Evolutionary conservation across 2,888 invertebrate genomes (phyloP).

Genomic region (Caenorhabditis wallacei): DNA sequence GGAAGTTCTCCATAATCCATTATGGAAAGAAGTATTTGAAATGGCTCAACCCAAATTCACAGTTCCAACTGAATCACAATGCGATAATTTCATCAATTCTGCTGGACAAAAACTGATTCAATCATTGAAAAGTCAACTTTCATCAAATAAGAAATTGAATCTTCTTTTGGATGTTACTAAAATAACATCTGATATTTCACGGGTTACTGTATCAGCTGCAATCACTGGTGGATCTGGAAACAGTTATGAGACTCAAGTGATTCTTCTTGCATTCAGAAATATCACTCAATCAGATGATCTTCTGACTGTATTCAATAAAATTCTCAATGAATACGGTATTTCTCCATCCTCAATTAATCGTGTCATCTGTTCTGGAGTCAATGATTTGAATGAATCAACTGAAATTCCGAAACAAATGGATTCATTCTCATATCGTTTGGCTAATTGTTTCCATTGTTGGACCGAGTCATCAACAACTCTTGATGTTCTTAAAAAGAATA

Average conservation of each 20-base stretch:
- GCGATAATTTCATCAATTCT: slow-evolving; percentile 62
- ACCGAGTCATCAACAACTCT: slow-evolving; percentile 38
- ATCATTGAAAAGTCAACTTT: slow-evolving; percentile 51
- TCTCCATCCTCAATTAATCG: slow-evolving; percentile 39
- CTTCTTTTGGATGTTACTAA: slow-evolving; percentile 58
- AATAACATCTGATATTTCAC: slow-evolving; percentile 34
- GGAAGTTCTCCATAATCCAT: slow-evolving; percentile 70
- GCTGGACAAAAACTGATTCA: slow-evolving; percentile 58
- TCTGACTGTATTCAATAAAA: slow-evolving; percentile 24
- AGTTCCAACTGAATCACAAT: slow-evolving; percentile 67
- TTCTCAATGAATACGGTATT: slow-evolving; percentile 51
- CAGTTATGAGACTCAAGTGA: slow-evolving; percentile 61
- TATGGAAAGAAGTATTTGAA: slow-evolving; percentile 78
- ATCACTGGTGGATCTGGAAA: slow-evolving; percentile 59
- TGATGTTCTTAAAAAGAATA: slow-evolving; percentile 53
- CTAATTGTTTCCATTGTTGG: slow-evolving; percentile 36
- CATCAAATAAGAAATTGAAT: slow-evolving; percentile 49
- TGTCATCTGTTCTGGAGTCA: slow-evolving; percentile 60
- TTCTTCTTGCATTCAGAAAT: slow-evolving; percentile 54
- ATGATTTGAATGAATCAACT: slow-evolving; percentile 26
- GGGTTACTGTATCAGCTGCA: slow-evolving; percentile 58
- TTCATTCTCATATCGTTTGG: slow-evolving; percentile 33
- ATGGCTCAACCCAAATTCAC: slow-evolving; percentile 78
- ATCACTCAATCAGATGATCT: slow-evolving; percentile 45
- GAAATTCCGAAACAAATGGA: slow-evolving; percentile 52